These are phyloP conservation scores for Riparia riparia DNA, from an alignment of 2,113 vertebrate species.

Conservation along the genomic window DNA sequence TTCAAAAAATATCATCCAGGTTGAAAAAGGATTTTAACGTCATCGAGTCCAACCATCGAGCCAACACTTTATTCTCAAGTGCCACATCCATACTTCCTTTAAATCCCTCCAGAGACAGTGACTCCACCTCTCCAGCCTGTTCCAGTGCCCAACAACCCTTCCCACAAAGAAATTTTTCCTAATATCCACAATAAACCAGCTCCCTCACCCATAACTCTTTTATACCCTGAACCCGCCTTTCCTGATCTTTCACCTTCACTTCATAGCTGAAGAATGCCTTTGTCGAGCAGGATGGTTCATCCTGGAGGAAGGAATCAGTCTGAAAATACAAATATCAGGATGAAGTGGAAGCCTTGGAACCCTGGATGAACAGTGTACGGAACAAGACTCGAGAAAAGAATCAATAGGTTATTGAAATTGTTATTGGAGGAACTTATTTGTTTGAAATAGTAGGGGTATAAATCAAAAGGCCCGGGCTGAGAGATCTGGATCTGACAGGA, in stretches of 20 bases:
- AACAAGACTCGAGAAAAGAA: neutral
- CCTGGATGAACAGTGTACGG: neutral
- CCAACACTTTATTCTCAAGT: neutral
- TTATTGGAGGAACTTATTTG: slow-evolving; percentile 48
- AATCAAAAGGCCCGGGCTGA: neutral
- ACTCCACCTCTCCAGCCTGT: neutral
- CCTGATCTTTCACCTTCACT: neutral
- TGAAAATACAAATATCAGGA: neutral
- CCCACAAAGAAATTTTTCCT: neutral
- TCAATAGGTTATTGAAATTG: slow-evolving; percentile 49
- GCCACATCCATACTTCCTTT: neutral
- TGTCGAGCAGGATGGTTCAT: neutral
- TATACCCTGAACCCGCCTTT: neutral
- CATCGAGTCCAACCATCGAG: neutral
- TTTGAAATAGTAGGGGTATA: slow-evolving; percentile 21
- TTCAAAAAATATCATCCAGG: neutral
- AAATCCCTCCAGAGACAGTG: neutral
- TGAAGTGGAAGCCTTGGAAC: neutral
- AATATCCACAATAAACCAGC: neutral
- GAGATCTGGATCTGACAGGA: neutral
- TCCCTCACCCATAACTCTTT: neutral
- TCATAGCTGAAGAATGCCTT: neutral
- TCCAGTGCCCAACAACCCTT: too few relatives aligned
- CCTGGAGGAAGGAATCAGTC: neutral
- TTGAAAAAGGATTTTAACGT: neutral